phyloP scores from a whole-genome alignment of 2,888 invertebrate genomes.

The Mesorhabditis sp. region DNA sequence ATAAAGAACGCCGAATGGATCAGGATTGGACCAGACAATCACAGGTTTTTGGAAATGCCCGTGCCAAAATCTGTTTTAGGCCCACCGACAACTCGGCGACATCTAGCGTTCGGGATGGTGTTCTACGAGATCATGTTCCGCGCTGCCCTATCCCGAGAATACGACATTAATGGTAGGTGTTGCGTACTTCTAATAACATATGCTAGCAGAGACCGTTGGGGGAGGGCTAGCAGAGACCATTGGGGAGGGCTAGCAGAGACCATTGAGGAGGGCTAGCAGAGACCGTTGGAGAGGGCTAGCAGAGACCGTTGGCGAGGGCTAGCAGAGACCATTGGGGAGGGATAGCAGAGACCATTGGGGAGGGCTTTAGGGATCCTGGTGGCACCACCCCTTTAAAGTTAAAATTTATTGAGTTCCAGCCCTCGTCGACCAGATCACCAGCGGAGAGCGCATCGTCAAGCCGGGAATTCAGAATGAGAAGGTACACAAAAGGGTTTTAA shows the following conservation, averaged over 20 bases:
- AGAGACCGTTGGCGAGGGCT: no score
- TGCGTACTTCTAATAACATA: neutral
- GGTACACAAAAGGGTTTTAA: constrained; percentile 8
- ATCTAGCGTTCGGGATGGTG: constrained; percentile 55
- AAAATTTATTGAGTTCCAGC: constrained; percentile 18
- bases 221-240: no score
- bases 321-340: no score
- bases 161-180: constrained; percentile 36
- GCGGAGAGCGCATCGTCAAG: constrained; percentile 39
- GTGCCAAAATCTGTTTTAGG: neutral
- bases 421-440: constrained; percentile 37
- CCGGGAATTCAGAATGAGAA: constrained; percentile 49
- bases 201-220: neutral
- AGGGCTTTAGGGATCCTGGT: neutral
- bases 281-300: no score
- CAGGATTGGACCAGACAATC: constrained; percentile 38
- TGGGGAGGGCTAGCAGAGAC: no score
- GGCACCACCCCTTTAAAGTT: neutral
- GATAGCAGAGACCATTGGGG: neutral
- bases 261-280: no score
- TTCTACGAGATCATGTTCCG: constrained; percentile 54
- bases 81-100: constrained; percentile 47
- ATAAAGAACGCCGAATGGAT: constrained; percentile 38
- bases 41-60: neutral
- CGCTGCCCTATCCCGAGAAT: constrained; percentile 47